A percentile compares a stretch with the other conserved stretches of the same genome.
Conservation (phyloP, 1,140 invertebrate species). For the Drosophila sucinea region DNA sequence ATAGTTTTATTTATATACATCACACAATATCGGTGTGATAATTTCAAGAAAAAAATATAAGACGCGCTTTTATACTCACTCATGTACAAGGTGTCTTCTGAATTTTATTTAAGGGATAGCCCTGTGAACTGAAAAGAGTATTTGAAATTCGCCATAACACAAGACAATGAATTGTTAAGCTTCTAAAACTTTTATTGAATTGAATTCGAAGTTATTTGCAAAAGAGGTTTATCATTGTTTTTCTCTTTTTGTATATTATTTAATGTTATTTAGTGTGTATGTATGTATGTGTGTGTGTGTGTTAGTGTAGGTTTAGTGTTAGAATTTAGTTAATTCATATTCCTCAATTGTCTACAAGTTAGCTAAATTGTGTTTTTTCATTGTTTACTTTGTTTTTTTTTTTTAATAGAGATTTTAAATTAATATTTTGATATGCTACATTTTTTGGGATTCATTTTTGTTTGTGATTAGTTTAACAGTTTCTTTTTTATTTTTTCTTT, state of each 20-base stretch:
- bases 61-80: not conserved
- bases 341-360: slow-evolving; percentile 53
- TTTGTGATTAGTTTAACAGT: slow-evolving; percentile 70
- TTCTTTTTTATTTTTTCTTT: slow-evolving; percentile 42
- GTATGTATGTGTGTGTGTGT: slow-evolving; percentile 22
- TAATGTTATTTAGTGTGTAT: slow-evolving; percentile 25
- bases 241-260: slow-evolving; percentile 50
- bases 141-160: not conserved
- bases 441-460: slow-evolving; percentile 39
- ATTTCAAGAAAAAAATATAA: not conserved
- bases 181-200: slow-evolving; percentile 82
- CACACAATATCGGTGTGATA: not conserved
- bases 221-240: slow-evolving; percentile 68
- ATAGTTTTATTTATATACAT: not conserved
- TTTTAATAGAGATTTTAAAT: slow-evolving; percentile 33
- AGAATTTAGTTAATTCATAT: slow-evolving; percentile 31
- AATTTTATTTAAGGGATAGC: too few species aligned
- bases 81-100: too few species aligned
- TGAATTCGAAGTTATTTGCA: slow-evolving; percentile 81
- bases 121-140: not conserved
- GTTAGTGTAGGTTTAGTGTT: not conserved
- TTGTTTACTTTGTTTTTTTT: slow-evolving; percentile 35
- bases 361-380: slow-evolving; percentile 60
- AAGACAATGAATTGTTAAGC: slow-evolving; percentile 46
- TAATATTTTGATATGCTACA: slow-evolving; percentile 76